phyloP scores from a whole-genome alignment of 2,888 invertebrate genomes.

The Merodon equestris region DNA sequence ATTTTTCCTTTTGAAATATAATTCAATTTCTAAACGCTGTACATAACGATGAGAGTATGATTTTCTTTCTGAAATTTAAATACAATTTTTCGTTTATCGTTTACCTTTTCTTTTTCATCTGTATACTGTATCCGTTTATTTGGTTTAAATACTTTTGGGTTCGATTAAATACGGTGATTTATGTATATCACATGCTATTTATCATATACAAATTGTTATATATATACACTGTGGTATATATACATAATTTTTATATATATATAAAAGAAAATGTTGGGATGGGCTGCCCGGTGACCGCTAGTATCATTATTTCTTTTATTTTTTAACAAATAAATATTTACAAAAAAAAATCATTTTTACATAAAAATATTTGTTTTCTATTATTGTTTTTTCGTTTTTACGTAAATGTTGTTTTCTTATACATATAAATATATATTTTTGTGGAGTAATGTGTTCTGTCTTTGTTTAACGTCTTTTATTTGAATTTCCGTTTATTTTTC shows the following conservation, averaged over 20 bases:
- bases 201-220: constrained; percentile 71
- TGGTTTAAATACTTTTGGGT: constrained; percentile 62
- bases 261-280: constrained; percentile 79
- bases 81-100: constrained; percentile 27
- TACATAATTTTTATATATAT: constrained; percentile 69
- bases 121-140: constrained; percentile 64
- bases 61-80: constrained; percentile 19
- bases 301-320: constrained; percentile 75
- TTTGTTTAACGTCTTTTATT: constrained; percentile 36
- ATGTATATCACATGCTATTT: constrained; percentile 72
- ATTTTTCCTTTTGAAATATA: constrained; percentile 69
- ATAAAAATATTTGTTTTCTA: constrained; percentile 56
- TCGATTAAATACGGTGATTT: constrained; percentile 64
- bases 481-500: too few species aligned
- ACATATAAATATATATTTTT: constrained; percentile 61
- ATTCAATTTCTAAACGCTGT: constrained; percentile 54
- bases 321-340: constrained; percentile 75
- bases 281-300: constrained; percentile 80
- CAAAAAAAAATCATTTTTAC: constrained; percentile 70
- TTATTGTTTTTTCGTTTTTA: constrained; percentile 45
- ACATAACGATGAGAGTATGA: constrained; percentile 40
- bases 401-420: constrained; percentile 62
- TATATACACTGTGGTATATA: constrained; percentile 72
- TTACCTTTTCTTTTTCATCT: constrained; percentile 48
- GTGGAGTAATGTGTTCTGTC: constrained; percentile 58